Conservation (phyloP, 2,113 vertebrate species). For the Fukomys damarensis region DNA sequence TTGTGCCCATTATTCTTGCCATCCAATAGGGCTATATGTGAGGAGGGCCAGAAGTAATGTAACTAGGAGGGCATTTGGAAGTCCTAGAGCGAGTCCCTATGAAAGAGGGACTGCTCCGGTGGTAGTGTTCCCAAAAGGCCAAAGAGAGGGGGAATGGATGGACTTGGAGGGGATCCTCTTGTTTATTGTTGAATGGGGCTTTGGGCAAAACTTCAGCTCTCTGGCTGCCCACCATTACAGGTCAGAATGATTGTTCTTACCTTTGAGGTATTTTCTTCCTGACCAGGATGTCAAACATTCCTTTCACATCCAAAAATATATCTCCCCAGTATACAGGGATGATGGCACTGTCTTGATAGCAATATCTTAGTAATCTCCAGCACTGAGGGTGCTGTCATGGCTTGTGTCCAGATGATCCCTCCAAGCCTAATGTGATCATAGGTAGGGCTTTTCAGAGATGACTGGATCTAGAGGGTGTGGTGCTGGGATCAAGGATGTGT, state of each 20-base stretch:
- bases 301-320: constrained; percentile 93
- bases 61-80: background rate
- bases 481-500: background rate
- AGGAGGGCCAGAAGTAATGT: background rate
- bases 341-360: constrained; percentile 92
- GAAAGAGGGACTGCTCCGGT: background rate
- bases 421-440: constrained; percentile 84
- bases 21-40: background rate
- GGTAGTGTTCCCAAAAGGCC: background rate
- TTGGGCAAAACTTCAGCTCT: background rate
- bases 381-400: constrained; percentile 84
- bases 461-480: background rate
- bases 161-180: background rate
- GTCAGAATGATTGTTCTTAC: background rate
- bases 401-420: constrained; percentile 50
- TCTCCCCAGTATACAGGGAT: constrained; percentile 92
- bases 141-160: background rate
- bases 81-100: background rate
- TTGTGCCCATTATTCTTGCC: background rate
- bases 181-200: background rate
- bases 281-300: constrained; percentile 81
- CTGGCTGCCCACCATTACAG: background rate
- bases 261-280: background rate
- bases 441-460: background rate
- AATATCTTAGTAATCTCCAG: constrained; percentile 91